These are phyloP conservation scores for Plutella xylostella DNA, from an alignment of 2,888 invertebrate genomes.

Conservation along the genomic window DNA sequence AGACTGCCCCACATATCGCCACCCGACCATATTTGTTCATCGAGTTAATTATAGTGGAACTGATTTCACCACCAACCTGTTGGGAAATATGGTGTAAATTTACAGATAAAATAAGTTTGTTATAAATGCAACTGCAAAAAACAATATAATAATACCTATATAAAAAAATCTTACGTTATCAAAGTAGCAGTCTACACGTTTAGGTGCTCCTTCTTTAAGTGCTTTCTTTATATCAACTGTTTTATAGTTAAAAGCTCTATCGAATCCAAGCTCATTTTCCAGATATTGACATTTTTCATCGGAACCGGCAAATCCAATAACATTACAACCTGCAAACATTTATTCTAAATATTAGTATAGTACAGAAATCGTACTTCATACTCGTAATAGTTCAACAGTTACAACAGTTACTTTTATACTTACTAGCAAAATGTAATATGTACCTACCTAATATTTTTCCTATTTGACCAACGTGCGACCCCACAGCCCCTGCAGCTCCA, in stretches of 20 bases:
- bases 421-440: neutral
- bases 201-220: slow-evolving; percentile 73
- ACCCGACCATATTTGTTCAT: slow-evolving; percentile 77
- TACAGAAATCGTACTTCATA: no score
- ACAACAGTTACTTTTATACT: neutral
- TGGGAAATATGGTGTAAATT: neutral
- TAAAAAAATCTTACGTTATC: slow-evolving; percentile 73
- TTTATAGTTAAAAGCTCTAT: slow-evolving; percentile 81
- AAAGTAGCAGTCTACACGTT: slow-evolving; percentile 81
- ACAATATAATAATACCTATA: neutral
- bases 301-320: slow-evolving; percentile 74
- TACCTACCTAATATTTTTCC: slow-evolving; percentile 75
- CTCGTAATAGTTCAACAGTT: neutral
- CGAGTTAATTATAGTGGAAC: slow-evolving; percentile 70
- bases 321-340: slow-evolving; percentile 42
- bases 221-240: slow-evolving; percentile 65
- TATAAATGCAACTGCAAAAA: no score
- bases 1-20: slow-evolving; percentile 78
- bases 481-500: slow-evolving; percentile 84
- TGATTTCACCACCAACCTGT: slow-evolving; percentile 79
- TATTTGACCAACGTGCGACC: slow-evolving; percentile 82
- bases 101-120: no score
- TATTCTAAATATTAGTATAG: neutral
- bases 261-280: slow-evolving; percentile 74
- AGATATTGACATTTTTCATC: slow-evolving; percentile 80